Percentiles rank a stretch among this genome's conserved stretches.
phyloP scores from a whole-genome alignment of 2,113 vertebrate species.

The Calonectris borealis region DNA sequence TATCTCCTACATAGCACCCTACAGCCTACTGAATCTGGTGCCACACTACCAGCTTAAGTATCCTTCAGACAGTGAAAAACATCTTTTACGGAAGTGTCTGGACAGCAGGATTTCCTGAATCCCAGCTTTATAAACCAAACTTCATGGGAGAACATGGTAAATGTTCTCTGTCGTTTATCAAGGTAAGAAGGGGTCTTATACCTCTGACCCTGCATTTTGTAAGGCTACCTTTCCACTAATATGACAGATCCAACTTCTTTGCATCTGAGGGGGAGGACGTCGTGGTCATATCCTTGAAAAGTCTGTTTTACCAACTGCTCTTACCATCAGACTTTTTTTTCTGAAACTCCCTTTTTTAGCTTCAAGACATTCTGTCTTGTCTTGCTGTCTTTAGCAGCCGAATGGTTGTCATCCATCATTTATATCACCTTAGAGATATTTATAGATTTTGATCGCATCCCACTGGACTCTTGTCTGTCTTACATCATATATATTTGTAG shows the following conservation, averaged over 20 bases:
- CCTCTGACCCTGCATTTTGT: not conserved
- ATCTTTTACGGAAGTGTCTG: not conserved
- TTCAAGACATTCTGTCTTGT: slow-evolving; percentile 13
- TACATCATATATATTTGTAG: not conserved
- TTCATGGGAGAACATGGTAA: not conserved
- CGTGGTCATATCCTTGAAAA: not conserved
- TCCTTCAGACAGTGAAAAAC: not conserved
- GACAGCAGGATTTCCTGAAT: not conserved
- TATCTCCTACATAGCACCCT: not conserved
- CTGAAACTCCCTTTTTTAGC: not conserved
- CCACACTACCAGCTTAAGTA: not conserved
- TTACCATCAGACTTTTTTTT: not conserved
- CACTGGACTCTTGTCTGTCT: not conserved
- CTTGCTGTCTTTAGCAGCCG: slow-evolving; percentile 25
- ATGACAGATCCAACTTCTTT: not conserved
- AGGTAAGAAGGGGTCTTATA: not conserved
- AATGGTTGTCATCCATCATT: slow-evolving; percentile 43
- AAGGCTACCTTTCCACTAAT: not conserved
- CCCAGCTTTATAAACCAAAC: not conserved
- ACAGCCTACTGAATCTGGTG: not conserved
- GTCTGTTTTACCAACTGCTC: not conserved
- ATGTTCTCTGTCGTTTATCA: not conserved
- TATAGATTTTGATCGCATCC: not conserved
- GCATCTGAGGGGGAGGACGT: fast-evolving
- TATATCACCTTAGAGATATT: slow-evolving; percentile 44